These are phyloP conservation scores for Lathamus discolor DNA, from an alignment of 2,113 vertebrate species.

Conservation along the genomic window DNA sequence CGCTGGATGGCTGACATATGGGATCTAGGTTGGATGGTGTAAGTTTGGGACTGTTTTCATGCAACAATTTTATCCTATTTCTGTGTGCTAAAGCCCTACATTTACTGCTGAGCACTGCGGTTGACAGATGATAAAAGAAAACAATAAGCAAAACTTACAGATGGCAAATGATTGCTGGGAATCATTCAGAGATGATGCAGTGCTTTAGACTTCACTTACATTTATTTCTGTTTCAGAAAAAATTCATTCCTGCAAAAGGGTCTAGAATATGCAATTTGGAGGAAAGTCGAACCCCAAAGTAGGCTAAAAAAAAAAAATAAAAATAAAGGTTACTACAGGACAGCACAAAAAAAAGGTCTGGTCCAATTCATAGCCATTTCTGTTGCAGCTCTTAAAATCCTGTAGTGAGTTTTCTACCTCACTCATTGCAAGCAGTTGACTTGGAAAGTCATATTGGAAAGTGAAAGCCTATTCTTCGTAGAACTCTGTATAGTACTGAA, in stretches of 20 bases:
- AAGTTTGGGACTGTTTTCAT: neutral
- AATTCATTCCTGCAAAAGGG: neutral
- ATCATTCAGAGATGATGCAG: neutral
- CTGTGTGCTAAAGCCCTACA: neutral
- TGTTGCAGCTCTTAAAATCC: neutral
- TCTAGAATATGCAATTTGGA: neutral
- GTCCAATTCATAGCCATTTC: neutral
- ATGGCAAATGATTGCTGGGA: neutral
- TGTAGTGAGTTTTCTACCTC: neutral
- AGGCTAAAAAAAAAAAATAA: neutral
- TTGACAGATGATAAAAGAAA: neutral
- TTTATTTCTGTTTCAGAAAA: neutral
- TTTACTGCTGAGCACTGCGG: neutral
- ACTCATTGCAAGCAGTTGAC: neutral
- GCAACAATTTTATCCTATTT: neutral
- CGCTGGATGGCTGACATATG: neutral
- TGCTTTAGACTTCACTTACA: neutral
- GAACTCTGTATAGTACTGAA: neutral
- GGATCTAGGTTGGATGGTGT: neutral
- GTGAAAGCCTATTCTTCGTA: neutral
- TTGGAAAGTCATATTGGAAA: neutral
- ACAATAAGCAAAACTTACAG: neutral
- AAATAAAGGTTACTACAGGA: neutral
- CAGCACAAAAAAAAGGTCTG: neutral
- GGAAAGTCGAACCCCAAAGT: neutral